A percentile compares a stretch with the other conserved stretches of the same genome.
phyloP scores from a whole-genome alignment of 2,797 vertebrate genomes.

The Leptoclinus maculatus region DNA sequence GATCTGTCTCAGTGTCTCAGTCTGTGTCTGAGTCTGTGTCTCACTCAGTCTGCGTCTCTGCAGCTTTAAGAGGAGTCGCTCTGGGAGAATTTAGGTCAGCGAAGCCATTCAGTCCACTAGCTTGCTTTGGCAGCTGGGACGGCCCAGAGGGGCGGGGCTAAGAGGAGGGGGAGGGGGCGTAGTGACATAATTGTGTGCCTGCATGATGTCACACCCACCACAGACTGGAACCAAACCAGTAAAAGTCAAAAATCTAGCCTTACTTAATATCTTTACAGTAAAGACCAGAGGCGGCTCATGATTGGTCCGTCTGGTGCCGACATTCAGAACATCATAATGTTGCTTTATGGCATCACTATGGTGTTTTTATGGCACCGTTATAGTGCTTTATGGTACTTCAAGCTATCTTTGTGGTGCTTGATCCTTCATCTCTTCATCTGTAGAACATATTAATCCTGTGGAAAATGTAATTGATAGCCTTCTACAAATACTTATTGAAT shows the following conservation, averaged over 20 bases:
- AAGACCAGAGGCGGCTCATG: neutral
- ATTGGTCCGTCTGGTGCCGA: neutral
- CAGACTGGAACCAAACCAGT: conserved; percentile 6
- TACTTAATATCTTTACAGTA: neutral
- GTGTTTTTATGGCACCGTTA: neutral
- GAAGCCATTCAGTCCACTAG: conserved; percentile 16
- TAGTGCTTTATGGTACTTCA: neutral
- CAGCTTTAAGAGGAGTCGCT: conserved; percentile 62
- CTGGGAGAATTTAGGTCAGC: conserved; percentile 71
- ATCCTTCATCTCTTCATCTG: neutral
- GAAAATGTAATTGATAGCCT: neutral
- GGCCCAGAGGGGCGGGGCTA: conserved; percentile 29
- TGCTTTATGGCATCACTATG: no score
- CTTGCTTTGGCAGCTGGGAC: conserved; percentile 56
- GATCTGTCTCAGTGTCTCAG: neutral
- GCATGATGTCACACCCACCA: conserved; percentile 35
- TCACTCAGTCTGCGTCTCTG: conserved; percentile 32
- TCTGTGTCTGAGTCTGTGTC: neutral
- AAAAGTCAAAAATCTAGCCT: neutral
- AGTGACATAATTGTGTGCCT: conserved; percentile 31
- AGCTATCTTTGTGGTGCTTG: neutral
- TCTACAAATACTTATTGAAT: neutral
- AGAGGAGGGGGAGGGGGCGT: neutral
- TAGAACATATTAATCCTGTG: neutral
- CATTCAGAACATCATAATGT: neutral